Evolutionary conservation across 2,888 invertebrate genomes (phyloP).

Genomic region (Empis livida): DNA sequence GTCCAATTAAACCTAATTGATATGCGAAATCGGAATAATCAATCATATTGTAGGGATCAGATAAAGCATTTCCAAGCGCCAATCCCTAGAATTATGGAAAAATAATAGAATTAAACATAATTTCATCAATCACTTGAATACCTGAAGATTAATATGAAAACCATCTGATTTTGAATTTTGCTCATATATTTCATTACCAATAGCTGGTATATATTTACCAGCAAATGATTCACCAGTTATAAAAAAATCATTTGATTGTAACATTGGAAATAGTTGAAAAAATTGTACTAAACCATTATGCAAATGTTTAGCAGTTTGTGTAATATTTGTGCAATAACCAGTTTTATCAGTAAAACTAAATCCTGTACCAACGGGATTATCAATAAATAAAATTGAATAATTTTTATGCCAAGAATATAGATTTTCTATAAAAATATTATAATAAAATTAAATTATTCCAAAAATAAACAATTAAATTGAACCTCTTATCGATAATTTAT

Average conservation of each 20-base stretch:
- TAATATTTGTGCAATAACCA: conserved; percentile 70
- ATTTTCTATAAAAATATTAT: conserved; percentile 41
- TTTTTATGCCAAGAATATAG: conserved; percentile 52
- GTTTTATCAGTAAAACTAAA: conserved; percentile 72
- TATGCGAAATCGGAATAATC: conserved; percentile 68
- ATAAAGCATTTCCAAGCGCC: conserved; percentile 65
- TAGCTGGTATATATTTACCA: conserved; percentile 64
- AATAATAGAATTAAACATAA: too few relatives aligned
- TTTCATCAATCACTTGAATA: too few relatives aligned
- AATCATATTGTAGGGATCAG: conserved; percentile 65
- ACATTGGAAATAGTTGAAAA: conserved; percentile 67
- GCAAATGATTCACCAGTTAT: conserved; percentile 84
- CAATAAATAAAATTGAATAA: conserved; percentile 69
- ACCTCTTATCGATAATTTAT: conserved; percentile 50
- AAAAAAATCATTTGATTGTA: conserved; percentile 64
- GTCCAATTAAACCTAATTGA: conserved; percentile 50
- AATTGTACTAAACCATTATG: conserved; percentile 68
- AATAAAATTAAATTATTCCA: conserved; percentile 5
- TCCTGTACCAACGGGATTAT: conserved; percentile 87
- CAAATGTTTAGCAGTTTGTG: conserved; percentile 65
- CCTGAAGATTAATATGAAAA: conserved; percentile 23
- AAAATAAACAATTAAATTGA: conserved; percentile 56
- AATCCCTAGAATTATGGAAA: too few relatives aligned
- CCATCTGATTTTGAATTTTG: conserved; percentile 36
- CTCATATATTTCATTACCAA: conserved; percentile 45